A percentile compares a stretch with the other conserved stretches of the same genome.
phyloP scores from a whole-genome alignment of 2,888 invertebrate species.

The Auanema freiburgensis region DNA sequence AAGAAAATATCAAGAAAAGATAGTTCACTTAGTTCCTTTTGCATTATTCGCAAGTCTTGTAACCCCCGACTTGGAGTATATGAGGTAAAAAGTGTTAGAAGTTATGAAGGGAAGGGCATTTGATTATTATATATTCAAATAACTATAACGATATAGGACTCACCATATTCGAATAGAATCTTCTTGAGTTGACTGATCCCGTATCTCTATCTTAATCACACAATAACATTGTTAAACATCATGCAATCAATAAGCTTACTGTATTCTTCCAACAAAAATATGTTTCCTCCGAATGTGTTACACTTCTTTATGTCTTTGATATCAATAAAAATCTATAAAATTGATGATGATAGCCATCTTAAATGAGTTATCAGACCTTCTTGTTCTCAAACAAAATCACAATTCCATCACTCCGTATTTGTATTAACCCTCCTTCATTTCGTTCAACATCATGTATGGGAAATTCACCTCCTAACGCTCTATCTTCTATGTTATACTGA shows the following conservation, averaged over 20 bases:
- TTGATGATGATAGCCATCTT: not conserved
- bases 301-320: constrained; percentile 98
- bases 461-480: constrained; percentile 81
- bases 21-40: not conserved
- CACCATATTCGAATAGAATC: no score
- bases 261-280: constrained; percentile 98
- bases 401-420: constrained; percentile 92
- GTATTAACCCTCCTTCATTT: constrained; percentile 79
- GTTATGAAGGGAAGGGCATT: no score
- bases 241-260: constrained; percentile 75
- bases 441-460: constrained; percentile 95
- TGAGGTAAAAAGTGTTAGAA: no score
- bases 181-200: no score
- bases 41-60: no score
- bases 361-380: constrained; percentile 70
- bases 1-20: not conserved
- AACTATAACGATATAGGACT: no score
- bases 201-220: constrained; percentile 4
- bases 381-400: constrained; percentile 97
- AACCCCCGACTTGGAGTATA: not conserved
- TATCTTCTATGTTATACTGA: constrained; percentile 69
- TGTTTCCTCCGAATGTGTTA: constrained; percentile 97
- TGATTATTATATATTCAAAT: no score
- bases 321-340: constrained; percentile 91
- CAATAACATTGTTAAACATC: not conserved